A percentile compares a stretch with the other conserved stretches of the same genome.
Evolutionary conservation across 2,797 vertebrate species (phyloP).

Genomic region (Melanotaenia parkinsoni): DNA sequence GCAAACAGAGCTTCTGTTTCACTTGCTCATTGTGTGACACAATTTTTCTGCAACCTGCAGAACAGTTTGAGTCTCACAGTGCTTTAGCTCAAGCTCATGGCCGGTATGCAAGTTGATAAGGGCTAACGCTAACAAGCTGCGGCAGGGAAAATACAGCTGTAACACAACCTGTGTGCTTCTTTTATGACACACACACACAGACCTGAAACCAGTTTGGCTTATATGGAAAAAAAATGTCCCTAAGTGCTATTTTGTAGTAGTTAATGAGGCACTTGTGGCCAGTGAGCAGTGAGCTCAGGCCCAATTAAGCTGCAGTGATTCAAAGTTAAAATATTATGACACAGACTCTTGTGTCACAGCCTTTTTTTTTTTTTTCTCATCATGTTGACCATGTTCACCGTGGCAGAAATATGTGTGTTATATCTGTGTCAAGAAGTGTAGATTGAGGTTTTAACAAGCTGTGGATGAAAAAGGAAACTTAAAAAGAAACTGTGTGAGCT

Average conservation of each 20-base stretch:
- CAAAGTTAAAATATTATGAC: slow-evolving; percentile 44
- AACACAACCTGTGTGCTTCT: slow-evolving; percentile 12
- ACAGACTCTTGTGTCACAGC: slow-evolving; percentile 25
- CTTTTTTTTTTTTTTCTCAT: slow-evolving; percentile 7
- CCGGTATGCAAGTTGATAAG: slow-evolving; percentile 47
- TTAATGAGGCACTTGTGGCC: slow-evolving; percentile 67
- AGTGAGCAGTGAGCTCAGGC: slow-evolving; percentile 38
- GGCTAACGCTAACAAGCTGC: slow-evolving; percentile 50
- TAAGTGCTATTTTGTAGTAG: slow-evolving; percentile 58
- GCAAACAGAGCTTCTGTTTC: neutral
- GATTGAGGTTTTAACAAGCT: slow-evolving; percentile 46
- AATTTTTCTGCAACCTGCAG: slow-evolving; percentile 26
- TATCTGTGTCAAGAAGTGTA: slow-evolving; percentile 4
- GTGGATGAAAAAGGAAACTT: slow-evolving; percentile 2
- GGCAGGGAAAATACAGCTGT: slow-evolving; percentile 34
- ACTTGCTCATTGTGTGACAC: slow-evolving; percentile 13
- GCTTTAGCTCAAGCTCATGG: slow-evolving; percentile 12
- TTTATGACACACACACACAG: slow-evolving; percentile 24
- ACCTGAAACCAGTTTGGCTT: slow-evolving; percentile 37
- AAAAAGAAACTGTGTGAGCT: slow-evolving; percentile 4
- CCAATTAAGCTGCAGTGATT: slow-evolving; percentile 63
- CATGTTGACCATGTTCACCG: slow-evolving; percentile 12
- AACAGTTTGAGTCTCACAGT: slow-evolving; percentile 4
- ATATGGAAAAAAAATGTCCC: slow-evolving; percentile 30
- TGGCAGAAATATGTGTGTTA: slow-evolving; percentile 22